Base-by-base conservation (phyloP, 92 coral and sea anemone species). In the Phenganax stokvisi region DNA sequence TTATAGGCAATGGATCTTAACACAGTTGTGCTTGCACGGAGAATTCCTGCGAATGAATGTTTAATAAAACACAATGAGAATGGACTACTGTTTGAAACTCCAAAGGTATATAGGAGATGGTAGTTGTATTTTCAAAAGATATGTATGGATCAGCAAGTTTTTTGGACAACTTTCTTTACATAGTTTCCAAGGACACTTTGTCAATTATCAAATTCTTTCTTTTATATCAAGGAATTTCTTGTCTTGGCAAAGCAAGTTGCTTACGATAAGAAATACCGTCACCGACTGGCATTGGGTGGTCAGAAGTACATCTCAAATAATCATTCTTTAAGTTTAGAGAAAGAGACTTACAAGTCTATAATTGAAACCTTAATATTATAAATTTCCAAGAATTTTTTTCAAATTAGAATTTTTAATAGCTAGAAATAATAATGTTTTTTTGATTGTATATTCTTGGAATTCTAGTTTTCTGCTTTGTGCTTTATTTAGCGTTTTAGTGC, bases 11-110 rank as follows among this genome's bases (percentile, higher is more conserved):
- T 93, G 98, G 87, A 79, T 55, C 78, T 93, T 47, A 88, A 83
- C 54, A 90, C 88, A 6, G 92, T 93, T 25, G 97, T 93, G 8
- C 64, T 93, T 54, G 98, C 98, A 68, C 84, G 97, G 57, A 92
- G 87, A 82, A 90, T 89, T 80, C 87, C 97, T 65, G 98, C 88
- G 12, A 93, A 93, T 72, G 87, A 93, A 9, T 89, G 92, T 25
- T 68, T 93, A 58, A 85, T 93, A 64, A 72, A 83, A 11, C 91
- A 93, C 80, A 52, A 87, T 63, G 89, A 88, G 44, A 86, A 91
- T 10, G 98, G 98, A 17, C 84, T 92, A n/a, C 91, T 92, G 56
- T 92, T 85, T 61, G 71, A 87, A 54, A 84, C 89, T 56, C 91
- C 97, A 0, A 81, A 91, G 88, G 92, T 89, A 80, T 25, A 69